Percentiles rank a stretch among this genome's conserved stretches.
Evolutionary conservation across 2,888 invertebrate species (phyloP).

Genomic region (Allygus modestus): DNA sequence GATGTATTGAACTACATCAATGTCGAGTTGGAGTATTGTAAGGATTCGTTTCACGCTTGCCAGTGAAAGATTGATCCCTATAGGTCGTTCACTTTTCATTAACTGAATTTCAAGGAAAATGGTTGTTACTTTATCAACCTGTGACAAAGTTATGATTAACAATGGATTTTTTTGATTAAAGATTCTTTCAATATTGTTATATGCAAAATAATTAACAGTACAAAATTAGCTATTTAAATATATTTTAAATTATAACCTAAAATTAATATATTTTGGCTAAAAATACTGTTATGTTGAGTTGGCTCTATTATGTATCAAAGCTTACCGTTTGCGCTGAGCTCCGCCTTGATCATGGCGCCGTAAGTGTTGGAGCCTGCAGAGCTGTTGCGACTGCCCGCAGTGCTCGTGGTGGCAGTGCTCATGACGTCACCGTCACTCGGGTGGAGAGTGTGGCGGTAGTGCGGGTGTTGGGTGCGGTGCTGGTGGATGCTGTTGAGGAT

Average conservation of each 20-base stretch:
- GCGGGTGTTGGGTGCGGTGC: conserved; percentile 85
- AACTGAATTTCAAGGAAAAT: background rate
- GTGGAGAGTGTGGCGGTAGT: conserved; percentile 80
- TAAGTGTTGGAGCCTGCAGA: conserved; percentile 74
- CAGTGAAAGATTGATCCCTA: background rate
- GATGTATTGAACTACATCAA: background rate
- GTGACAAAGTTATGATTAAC: too few relatives aligned
- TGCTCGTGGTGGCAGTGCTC: conserved; percentile 78
- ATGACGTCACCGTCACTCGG: conserved; percentile 77
- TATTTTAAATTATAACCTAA: too few relatives aligned
- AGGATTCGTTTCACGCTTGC: background rate
- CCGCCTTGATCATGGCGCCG: conserved; percentile 75
- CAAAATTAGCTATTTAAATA: too few relatives aligned
- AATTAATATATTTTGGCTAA: too few relatives aligned
- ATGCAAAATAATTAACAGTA: too few relatives aligned
- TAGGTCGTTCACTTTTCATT: background rate
- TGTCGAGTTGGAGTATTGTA: background rate
- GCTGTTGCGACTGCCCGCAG: conserved; percentile 76
- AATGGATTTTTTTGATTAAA: too few relatives aligned
- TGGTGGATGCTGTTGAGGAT: conserved; percentile 90
- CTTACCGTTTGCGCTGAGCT: conserved; percentile 83
- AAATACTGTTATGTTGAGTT: too few relatives aligned
- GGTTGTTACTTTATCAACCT: too few relatives aligned
- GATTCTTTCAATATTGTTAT: too few relatives aligned
- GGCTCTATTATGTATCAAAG: too few relatives aligned